These are phyloP conservation scores for Brenthis daphne DNA, from an alignment of 2,888 invertebrate species.

Conservation along the genomic window DNA sequence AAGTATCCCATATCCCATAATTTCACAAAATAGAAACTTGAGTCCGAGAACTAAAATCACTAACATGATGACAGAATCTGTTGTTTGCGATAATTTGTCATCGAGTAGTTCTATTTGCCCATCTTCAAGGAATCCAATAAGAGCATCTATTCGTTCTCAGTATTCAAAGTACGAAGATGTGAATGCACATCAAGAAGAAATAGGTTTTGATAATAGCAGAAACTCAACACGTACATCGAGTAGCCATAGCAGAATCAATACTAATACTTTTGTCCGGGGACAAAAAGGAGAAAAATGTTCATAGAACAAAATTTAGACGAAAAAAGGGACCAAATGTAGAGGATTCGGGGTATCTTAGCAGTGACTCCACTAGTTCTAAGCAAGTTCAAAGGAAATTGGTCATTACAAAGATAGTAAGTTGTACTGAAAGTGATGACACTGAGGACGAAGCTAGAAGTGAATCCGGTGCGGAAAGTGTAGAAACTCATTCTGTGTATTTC, in stretches of 20 bases:
- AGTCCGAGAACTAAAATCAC: conserved; percentile 56
- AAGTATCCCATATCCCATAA: conserved; percentile 1
- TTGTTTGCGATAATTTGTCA: conserved; percentile 18
- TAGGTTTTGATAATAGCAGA: conserved; percentile 48
- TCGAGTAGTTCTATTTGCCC: conserved; percentile 54
- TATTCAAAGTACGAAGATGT: conserved; percentile 78
- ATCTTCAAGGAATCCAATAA: conserved; percentile 66
- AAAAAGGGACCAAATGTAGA: conserved; percentile 78
- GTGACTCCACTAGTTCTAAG: conserved; percentile 86
- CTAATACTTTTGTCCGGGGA: conserved; percentile 68
- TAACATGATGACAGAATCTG: conserved; percentile 18
- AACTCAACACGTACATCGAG: conserved; percentile 53
- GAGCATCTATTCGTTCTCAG: conserved; percentile 77
- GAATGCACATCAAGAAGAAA: conserved; percentile 44
- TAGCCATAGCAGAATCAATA: conserved; percentile 55
- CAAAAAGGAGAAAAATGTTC: conserved; percentile 53
- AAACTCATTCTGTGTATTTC: conserved; percentile 93
- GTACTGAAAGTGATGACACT: conserved; percentile 90
- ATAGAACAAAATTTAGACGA: conserved; percentile 58
- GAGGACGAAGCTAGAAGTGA: conserved; percentile 91
- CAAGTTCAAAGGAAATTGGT: conserved; percentile 68
- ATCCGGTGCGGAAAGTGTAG: conserved; percentile 93
- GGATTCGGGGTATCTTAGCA: conserved; percentile 93
- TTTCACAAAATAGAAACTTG: conserved; percentile 75
- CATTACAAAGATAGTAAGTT: conserved; percentile 80